Evolutionary conservation across 1,140 invertebrate species (phyloP).

Genomic region (Dendroctonus valens): DNA sequence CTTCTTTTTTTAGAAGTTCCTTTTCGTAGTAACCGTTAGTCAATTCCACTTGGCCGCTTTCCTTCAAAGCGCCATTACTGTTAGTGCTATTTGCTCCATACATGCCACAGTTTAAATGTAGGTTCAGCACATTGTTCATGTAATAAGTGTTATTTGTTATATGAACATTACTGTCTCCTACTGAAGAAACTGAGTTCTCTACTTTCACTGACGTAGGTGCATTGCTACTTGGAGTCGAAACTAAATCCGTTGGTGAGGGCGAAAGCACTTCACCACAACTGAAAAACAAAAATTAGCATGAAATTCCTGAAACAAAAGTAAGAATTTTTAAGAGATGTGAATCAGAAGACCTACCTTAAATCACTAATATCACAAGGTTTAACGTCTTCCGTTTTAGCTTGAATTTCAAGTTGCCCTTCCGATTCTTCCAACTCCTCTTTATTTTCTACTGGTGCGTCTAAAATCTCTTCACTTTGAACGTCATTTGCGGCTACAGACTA

Average conservation of each 20-base stretch:
- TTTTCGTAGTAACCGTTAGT: conserved; percentile 35
- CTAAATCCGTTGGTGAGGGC: neutral
- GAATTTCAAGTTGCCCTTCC: too few relatives aligned
- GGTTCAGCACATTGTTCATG: conserved; percentile 25
- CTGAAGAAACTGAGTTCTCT: neutral
- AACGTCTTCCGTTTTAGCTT: neutral
- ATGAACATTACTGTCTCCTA: neutral
- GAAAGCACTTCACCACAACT: conserved; percentile 2
- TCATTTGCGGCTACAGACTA: neutral
- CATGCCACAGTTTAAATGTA: conserved; percentile 16
- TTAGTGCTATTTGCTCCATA: neutral
- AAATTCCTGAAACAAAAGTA: too few relatives aligned
- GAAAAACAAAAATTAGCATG: neutral
- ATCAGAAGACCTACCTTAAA: conserved; percentile 14
- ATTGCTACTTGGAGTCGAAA: too few relatives aligned
- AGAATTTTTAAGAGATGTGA: too few relatives aligned
- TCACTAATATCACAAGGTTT: conserved; percentile 35
- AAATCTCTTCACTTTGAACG: conserved; percentile 6
- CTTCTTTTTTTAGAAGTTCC: conserved; percentile 38
- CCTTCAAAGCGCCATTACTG: neutral
- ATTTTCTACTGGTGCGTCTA: conserved; percentile 16
- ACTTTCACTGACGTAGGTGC: neutral
- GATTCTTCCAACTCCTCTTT: conserved; percentile 7
- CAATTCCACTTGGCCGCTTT: conserved; percentile 17
- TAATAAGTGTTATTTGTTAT: conserved; percentile 27